Conservation (phyloP, 2,113 vertebrate species). For the Marmota monax region DNA sequence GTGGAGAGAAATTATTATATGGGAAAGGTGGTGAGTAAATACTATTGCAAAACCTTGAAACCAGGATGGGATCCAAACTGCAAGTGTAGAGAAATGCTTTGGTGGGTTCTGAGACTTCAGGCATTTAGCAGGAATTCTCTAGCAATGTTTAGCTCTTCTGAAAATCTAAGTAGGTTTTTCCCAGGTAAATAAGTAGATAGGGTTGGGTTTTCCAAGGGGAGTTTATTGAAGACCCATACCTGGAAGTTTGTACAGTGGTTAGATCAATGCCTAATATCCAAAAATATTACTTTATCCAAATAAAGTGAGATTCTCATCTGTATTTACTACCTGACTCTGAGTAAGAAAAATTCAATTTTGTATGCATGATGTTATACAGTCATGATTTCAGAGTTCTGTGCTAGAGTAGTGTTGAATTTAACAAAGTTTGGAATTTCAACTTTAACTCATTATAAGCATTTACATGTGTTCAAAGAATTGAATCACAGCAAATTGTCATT, state of each 20-base stretch:
- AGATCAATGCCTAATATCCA: neutral
- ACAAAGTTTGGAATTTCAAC: neutral
- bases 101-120: neutral
- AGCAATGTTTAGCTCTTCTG: neutral
- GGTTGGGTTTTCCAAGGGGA: neutral
- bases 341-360: neutral
- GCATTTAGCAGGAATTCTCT: neutral
- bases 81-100: neutral
- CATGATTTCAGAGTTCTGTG: neutral
- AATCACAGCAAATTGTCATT: neutral
- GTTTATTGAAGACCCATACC: neutral
- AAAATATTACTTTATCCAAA: neutral
- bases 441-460: neutral
- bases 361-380: neutral
- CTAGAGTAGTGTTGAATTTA: neutral
- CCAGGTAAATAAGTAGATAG: neutral
- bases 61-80: neutral
- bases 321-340: neutral
- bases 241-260: neutral
- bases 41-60: neutral
- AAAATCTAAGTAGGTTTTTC: neutral
- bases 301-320: neutral
- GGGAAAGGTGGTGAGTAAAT: neutral
- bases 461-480: neutral
- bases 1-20: neutral